These are phyloP conservation scores for Podarcis lilfordi DNA, from an alignment of 2,797 vertebrate species.

Conservation along the genomic window DNA sequence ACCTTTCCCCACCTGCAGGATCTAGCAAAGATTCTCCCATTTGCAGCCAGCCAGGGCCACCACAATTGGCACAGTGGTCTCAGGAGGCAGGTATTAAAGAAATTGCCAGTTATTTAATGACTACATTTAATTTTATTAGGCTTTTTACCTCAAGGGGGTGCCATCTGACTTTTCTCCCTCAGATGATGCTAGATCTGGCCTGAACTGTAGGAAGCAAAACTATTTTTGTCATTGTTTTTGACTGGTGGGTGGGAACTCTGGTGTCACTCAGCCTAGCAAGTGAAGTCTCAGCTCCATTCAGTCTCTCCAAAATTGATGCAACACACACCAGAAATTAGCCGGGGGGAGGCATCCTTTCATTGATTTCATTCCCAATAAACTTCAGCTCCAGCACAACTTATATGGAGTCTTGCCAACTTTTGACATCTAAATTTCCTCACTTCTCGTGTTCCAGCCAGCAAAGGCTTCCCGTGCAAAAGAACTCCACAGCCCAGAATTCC, in stretches of 20 bases:
- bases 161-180: background rate
- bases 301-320: conserved; percentile 6
- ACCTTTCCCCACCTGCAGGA: too few relatives aligned
- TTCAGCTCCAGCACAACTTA: conserved; percentile 27
- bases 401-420: conserved; percentile 22
- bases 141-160: background rate
- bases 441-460: background rate
- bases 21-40: background rate
- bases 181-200: background rate
- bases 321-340: background rate
- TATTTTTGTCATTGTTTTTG: background rate
- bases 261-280: background rate
- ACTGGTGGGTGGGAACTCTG: background rate
- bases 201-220: background rate
- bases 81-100: background rate
- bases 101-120: background rate
- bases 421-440: background rate
- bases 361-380: background rate
- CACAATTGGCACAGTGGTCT: background rate
- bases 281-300: background rate
- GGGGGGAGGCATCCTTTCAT: background rate
- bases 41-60: background rate
- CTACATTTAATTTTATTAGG: background rate
- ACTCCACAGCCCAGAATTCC: background rate
- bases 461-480: background rate